Evolutionary conservation across 2,888 invertebrate species (phyloP), one percentile per base, ranked within the genome.

Genomic region (Cephus runcator): DNA sequence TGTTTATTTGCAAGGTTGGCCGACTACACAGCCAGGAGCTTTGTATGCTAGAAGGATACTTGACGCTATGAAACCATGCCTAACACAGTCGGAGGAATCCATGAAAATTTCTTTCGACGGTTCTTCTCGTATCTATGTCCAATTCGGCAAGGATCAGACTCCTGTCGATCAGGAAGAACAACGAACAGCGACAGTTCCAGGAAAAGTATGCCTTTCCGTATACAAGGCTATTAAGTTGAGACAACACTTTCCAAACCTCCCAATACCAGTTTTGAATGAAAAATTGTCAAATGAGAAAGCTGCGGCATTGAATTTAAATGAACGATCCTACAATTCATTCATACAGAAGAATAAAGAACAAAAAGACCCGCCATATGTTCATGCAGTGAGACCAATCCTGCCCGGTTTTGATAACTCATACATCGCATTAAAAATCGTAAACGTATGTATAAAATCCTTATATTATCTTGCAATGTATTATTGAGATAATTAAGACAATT

Each of bases 191-290:
- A 83, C 88, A n/a, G 92, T 94, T 69, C 93, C 93, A 0, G 95
- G 95, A 0, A 94, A 93, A 90, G 94, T 96, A 40, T 92, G 93
- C 15, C 91, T 94, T 33, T 94, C 95, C n/a, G 95, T 97, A 0
- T 97, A 96, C 90, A 95, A 95, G 85, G 95, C 96, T 0, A 87
- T 97, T 0, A 95, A 96, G 90, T 93, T 95, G 88, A 92, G 95
- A 36, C 93, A 94, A 74, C 88, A 95, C 0, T 92, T 92, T 73
- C 91, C 93, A 79, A 92, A 92, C 1, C 92, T 95, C 40, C 87
- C 89, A 15, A 91, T 96, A 77, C 92, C 92, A 1, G 83, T 95
- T 73, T 87, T 95, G 73, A 82, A 81, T 34, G 76, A 84, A 31
- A 80, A 79, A 2, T 78, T 80, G 4, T 88, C 92, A 0, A 75